phyloP scores from a whole-genome alignment of 2,113 vertebrate species.

The Entelurus aequoreus region DNA sequence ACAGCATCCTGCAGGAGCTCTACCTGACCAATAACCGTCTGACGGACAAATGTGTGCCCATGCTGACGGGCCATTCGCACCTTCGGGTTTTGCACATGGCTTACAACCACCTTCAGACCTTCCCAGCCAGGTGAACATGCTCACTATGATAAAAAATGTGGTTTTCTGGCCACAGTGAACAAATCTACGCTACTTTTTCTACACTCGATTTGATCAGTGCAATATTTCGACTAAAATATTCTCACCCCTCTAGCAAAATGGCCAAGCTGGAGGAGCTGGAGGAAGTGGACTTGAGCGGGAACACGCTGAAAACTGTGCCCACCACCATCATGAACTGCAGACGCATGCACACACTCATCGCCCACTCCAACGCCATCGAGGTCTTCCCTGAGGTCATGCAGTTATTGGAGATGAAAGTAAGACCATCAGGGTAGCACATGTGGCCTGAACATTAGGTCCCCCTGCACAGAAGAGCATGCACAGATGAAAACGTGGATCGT shows the following conservation, averaged over 20 bases:
- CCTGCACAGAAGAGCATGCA: background rate
- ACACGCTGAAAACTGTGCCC: slow-evolving; percentile 94
- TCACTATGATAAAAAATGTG: background rate
- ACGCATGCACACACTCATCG: slow-evolving; percentile 91
- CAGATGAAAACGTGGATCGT: background rate
- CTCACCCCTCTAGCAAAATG: slow-evolving; percentile 87
- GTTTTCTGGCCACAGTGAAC: background rate
- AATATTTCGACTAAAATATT: background rate
- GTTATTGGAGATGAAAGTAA: slow-evolving; percentile 93
- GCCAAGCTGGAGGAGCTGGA: slow-evolving; percentile 96
- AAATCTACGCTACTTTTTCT: background rate
- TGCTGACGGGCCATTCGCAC: slow-evolving; percentile 87
- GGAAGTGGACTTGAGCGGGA: slow-evolving; percentile 94
- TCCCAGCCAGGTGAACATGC: slow-evolving; percentile 85
- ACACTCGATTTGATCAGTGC: background rate
- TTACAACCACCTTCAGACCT: slow-evolving; percentile 93
- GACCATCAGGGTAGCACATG: background rate
- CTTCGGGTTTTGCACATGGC: slow-evolving; percentile 93
- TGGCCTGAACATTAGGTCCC: background rate
- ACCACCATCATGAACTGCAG: slow-evolving; percentile 92
- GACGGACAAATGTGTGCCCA: slow-evolving; percentile 92
- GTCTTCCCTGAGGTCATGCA: slow-evolving; percentile 98
- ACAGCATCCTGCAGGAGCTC: slow-evolving; percentile 89
- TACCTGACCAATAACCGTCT: slow-evolving; percentile 95
- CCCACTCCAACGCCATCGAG: slow-evolving; percentile 94